Conservation (phyloP, 30 jellyfish, hydroid and myxozoan species). For the Aurelia sp. region DNA sequence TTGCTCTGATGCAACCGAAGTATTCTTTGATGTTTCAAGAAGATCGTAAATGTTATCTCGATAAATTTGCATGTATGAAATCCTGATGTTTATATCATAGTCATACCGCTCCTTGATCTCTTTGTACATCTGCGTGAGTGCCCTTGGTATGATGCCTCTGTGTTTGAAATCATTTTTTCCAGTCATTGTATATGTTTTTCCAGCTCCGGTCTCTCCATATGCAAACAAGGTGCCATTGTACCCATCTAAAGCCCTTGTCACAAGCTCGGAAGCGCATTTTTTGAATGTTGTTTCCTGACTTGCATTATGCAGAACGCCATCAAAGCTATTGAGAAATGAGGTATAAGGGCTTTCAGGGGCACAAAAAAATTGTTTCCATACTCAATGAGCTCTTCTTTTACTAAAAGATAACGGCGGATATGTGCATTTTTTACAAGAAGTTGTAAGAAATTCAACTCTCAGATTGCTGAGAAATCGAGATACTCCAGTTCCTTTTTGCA, state of each 20-base stretch:
- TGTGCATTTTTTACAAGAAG: too few relatives aligned
- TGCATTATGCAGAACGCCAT: slow-evolving; percentile 92
- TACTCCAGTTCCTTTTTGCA: too few relatives aligned
- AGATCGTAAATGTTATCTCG: slow-evolving; percentile 86
- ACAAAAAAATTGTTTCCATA: too few relatives aligned
- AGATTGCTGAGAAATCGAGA: too few relatives aligned
- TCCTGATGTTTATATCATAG: slow-evolving; percentile 60
- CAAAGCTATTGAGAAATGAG: slow-evolving; percentile 52
- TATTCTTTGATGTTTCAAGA: slow-evolving; percentile 37
- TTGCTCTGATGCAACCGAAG: slow-evolving; percentile 15
- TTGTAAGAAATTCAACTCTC: too few relatives aligned
- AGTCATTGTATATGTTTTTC: slow-evolving; percentile 96
- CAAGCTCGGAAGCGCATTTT: slow-evolving; percentile 77
- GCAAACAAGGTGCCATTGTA: slow-evolving; percentile 90
- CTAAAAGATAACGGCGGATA: too few relatives aligned
- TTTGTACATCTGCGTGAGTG: slow-evolving; percentile 72
- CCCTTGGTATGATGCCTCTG: slow-evolving; percentile 96
- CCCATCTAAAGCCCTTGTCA: slow-evolving; percentile 84
- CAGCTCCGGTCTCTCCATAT: slow-evolving; percentile 98
- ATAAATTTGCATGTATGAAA: slow-evolving; percentile 93
- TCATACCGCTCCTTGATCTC: slow-evolving; percentile 80
- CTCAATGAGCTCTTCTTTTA: too few relatives aligned
- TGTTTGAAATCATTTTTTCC: slow-evolving; percentile 86
- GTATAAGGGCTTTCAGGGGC: too few relatives aligned
- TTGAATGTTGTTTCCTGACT: slow-evolving; percentile 83